Conservation (phyloP, 2,113 vertebrate genomes). For the Ceyx melanurus region DNA sequence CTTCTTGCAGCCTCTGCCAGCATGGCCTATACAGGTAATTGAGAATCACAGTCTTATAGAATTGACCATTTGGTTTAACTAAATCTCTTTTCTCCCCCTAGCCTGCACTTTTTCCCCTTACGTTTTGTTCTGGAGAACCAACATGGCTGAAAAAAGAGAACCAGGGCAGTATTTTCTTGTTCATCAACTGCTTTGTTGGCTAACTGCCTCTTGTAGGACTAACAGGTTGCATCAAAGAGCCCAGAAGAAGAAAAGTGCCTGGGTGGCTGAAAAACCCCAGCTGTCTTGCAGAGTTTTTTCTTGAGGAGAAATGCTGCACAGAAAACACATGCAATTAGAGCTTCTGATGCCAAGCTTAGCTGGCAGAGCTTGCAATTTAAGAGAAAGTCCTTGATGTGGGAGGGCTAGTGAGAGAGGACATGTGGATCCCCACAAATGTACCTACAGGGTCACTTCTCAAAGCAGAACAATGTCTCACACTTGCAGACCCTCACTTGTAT, state of each 20-base stretch:
- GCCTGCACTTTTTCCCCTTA: neutral
- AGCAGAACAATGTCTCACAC: neutral
- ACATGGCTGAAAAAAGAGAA: neutral
- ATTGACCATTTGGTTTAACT: neutral
- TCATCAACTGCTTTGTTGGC: neutral
- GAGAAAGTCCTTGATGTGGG: neutral
- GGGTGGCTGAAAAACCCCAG: neutral
- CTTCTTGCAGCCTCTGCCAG: slow-evolving; percentile 92
- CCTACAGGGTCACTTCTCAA: neutral
- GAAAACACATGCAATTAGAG: neutral
- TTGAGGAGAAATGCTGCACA: neutral
- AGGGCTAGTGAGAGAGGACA: neutral
- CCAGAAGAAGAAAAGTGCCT: neutral
- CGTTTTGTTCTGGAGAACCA: neutral
- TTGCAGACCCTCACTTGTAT: neutral
- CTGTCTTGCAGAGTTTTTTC: neutral
- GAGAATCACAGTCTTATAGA: neutral
- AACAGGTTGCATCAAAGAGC: neutral
- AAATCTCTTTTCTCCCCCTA: neutral
- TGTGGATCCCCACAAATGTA: neutral
- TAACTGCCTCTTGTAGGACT: neutral
- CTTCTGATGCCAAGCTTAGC: neutral
- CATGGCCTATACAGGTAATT: slow-evolving; percentile 91
- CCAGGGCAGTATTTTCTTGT: neutral
- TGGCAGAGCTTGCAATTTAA: neutral